These are phyloP conservation scores for Eulacestoma nigropectus DNA, from an alignment of 2,113 vertebrate genomes.

Conservation along the genomic window DNA sequence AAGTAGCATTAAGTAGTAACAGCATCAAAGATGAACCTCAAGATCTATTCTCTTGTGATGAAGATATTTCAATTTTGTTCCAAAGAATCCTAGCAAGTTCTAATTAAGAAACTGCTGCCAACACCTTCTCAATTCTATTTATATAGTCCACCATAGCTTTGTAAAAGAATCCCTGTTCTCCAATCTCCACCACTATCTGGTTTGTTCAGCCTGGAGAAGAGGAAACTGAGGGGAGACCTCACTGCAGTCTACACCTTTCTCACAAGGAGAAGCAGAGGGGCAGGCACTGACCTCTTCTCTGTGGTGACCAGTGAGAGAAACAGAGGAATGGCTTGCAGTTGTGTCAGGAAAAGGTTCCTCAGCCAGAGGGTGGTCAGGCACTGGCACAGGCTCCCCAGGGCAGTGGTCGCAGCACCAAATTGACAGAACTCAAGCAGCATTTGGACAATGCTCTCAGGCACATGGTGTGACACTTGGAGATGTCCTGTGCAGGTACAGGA, in stretches of 20 bases:
- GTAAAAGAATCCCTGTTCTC: background rate
- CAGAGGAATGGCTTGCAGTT: rapidly evolving
- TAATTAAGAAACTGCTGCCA: constrained; percentile 13
- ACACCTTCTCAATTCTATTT: constrained; percentile 15
- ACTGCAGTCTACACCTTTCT: background rate
- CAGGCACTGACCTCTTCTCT: background rate
- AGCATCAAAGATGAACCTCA: background rate
- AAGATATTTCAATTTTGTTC: background rate
- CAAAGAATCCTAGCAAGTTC: background rate
- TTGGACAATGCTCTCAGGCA: background rate
- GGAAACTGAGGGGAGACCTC: background rate
- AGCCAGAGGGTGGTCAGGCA: rapidly evolving
- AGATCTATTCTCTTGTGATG: background rate
- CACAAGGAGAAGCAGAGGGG: background rate
- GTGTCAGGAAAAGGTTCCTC: background rate
- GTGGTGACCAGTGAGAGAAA: background rate
- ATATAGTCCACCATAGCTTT: background rate
- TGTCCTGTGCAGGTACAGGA: background rate
- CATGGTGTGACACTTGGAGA: background rate
- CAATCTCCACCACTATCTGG: background rate
- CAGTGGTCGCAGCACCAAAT: background rate
- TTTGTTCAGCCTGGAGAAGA: background rate
- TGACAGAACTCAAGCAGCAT: background rate
- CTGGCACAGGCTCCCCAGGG: background rate
- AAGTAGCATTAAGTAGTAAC: background rate